Conservation (phyloP, 2,113 vertebrate species). For the Sander lucioperca region DNA sequence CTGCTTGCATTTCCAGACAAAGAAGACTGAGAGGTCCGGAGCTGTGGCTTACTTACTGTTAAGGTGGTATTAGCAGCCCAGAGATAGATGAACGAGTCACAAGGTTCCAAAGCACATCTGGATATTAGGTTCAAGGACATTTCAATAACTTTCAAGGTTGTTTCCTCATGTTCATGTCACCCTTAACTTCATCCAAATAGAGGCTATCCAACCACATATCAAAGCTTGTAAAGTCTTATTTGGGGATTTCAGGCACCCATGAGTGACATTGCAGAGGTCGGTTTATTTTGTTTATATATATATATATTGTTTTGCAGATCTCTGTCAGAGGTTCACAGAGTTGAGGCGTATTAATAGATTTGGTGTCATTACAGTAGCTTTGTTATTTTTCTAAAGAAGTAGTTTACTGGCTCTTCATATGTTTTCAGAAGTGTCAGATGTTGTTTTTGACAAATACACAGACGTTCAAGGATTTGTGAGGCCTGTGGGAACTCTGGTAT, state of each 20-base stretch:
- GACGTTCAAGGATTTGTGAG: too few species aligned
- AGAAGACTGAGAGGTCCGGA: background rate
- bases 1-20: background rate
- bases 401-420: background rate
- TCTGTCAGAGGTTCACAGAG: background rate
- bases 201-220: background rate
- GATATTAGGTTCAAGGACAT: background rate
- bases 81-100: background rate
- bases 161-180: background rate
- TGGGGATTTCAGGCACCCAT: background rate
- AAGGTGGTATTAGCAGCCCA: background rate
- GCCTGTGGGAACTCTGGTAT: background rate
- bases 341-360: background rate
- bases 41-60: background rate
- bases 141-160: background rate
- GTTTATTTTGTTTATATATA: background rate
- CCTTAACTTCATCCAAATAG: background rate
- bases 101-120: background rate
- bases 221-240: background rate
- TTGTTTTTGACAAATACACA: background rate
- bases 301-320: too few species aligned
- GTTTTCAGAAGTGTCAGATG: background rate
- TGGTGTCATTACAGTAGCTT: background rate
- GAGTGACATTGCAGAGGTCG: background rate
- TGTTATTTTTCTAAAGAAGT: too few species aligned